phyloP scores from a whole-genome alignment of 2,888 invertebrate species.

The Mesorhabditis belari region DNA sequence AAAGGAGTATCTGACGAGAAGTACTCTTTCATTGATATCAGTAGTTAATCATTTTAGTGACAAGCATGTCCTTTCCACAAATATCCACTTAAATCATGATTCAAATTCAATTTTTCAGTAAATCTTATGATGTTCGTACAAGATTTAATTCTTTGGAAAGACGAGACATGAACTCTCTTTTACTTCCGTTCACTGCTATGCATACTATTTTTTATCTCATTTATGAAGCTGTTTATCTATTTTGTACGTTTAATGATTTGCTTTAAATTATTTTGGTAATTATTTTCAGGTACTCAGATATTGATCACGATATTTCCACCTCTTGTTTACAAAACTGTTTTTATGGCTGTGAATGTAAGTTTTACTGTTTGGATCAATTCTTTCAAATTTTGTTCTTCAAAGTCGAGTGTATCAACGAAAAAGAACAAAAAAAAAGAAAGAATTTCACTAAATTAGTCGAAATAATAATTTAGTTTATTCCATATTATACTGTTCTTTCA shows the following conservation, averaged over 20 bases:
- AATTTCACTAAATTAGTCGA: neutral
- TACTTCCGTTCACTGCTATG: neutral
- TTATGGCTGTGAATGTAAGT: neutral
- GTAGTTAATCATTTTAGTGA: no score
- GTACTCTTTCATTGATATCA: no score
- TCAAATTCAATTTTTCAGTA: neutral
- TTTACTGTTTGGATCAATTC: neutral
- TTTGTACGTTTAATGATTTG: neutral
- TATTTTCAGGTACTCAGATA: neutral
- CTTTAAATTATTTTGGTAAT: no score
- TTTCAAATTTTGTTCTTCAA: neutral
- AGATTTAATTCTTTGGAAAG: neutral
- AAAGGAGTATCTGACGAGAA: no score
- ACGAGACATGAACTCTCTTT: neutral
- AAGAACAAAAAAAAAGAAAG: neutral
- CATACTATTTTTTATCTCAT: neutral
- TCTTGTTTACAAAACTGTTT: neutral
- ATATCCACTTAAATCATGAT: no score
- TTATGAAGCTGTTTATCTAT: neutral
- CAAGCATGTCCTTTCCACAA: no score
- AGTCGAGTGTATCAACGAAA: no score
- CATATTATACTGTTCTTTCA: neutral
- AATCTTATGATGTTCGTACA: neutral
- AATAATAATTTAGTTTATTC: neutral
- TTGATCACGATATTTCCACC: neutral